Evolutionary conservation across 2,888 invertebrate species (phyloP), one percentile per base, ranked within the genome.

Genomic region (Bembecia ichneumoniformis): DNA sequence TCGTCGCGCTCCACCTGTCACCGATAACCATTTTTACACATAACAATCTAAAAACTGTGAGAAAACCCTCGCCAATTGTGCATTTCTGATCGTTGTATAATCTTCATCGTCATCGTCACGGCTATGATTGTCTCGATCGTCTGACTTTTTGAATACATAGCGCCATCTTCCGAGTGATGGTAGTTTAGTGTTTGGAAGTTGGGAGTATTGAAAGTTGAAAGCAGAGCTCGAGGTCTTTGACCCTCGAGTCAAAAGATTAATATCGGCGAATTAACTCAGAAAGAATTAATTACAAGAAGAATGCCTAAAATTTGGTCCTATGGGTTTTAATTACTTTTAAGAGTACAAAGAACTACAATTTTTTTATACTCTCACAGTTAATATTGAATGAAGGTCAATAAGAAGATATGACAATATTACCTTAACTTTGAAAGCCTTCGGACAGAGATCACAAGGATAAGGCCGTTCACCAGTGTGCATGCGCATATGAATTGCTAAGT

Each of bases 381-480:
- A n/a, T 7, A 10, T 13, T 13, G 17, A 15, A 28, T 43, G 1
- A 28, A 28, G 5, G 43, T 40, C 43, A n/a, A 14, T 13, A 14
- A 40, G 13, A 40, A 40, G 10, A 14, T 40, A 11, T 40, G n/a
- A 14, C 14, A 40, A n/a, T 40, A 40, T 52, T 59, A 86, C 87
- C 80, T 87, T 87, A 43, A 86, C 86, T 77, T 87, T 87, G 53
- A 90, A 90, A 0, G 88, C 80, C 54, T 89, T 88, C 0, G 80
- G 70, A 52, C 90, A 90, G 5, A 88, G 68, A 44, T 88, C 82
- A 52, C 90, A 90, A 5, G 87, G 84, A 52, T 86, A 90, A 0
- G 90, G 90, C 10, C 89, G 79, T 51, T 90, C 90, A 1, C 90
- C 90, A 0, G 90, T 90, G 56, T 90, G 90, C 66, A 89, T 89